Evolutionary conservation across 2,888 invertebrate genomes (phyloP).

Genomic region (Ophion slaviceki): DNA sequence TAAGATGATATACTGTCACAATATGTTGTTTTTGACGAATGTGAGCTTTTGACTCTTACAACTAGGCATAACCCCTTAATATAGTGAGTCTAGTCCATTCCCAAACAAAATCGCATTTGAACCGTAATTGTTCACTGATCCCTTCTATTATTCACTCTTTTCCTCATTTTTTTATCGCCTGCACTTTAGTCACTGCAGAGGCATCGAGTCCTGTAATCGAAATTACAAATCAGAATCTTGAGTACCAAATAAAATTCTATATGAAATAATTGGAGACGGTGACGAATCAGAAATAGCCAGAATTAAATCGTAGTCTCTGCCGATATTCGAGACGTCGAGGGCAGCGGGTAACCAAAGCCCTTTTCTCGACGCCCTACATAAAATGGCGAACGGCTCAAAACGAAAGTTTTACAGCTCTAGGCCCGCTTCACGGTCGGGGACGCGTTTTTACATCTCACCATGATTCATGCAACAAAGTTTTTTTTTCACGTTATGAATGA

Average conservation of each 20-base stretch:
- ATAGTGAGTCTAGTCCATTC: too few relatives aligned
- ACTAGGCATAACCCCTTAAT: too few relatives aligned
- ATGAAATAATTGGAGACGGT: not conserved
- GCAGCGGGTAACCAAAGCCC: slow-evolving; percentile 55
- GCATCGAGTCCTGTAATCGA: not conserved
- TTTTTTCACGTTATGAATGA: slow-evolving; percentile 1
- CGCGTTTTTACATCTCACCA: slow-evolving; percentile 30
- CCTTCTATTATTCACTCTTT: not conserved
- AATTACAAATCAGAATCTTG: not conserved
- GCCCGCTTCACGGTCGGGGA: slow-evolving; percentile 29
- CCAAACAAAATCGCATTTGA: too few relatives aligned
- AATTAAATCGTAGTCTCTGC: not conserved
- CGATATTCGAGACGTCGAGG: not conserved
- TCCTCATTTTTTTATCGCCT: not conserved
- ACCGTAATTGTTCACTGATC: too few relatives aligned
- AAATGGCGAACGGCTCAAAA: slow-evolving; percentile 50
- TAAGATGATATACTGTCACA: too few relatives aligned
- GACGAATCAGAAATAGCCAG: not conserved
- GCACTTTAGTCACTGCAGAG: not conserved
- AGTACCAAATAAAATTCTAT: not conserved
- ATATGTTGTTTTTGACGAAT: too few relatives aligned
- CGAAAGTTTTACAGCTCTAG: slow-evolving; percentile 53
- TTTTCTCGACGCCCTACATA: slow-evolving; percentile 46
- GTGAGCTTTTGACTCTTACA: too few relatives aligned
- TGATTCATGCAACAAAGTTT: not conserved